A percentile compares a stretch with the other conserved stretches of the same genome.
Conservation (phyloP, 2,113 vertebrate genomes). For the Telmatochromis sp. region DNA sequence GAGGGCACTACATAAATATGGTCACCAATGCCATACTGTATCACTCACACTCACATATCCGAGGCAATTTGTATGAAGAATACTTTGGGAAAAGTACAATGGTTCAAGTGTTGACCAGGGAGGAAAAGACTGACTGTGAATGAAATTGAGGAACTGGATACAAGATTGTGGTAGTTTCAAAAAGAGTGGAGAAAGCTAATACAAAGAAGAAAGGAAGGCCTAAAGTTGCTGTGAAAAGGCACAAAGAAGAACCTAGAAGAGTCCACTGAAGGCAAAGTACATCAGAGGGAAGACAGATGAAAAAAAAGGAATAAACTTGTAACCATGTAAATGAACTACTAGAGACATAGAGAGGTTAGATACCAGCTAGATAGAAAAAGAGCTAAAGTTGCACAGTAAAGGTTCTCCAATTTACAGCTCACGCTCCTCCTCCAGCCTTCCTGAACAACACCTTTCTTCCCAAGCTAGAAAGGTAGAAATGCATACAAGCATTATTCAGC, state of each 20-base stretch:
- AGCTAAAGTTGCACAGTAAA: not conserved
- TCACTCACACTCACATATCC: not conserved
- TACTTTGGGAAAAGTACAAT: not conserved
- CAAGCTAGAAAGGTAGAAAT: not conserved
- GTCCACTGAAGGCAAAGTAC: not conserved
- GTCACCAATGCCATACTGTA: not conserved
- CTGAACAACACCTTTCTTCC: not conserved
- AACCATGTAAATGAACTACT: not conserved
- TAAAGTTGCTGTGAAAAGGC: not conserved
- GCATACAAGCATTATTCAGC: not conserved
- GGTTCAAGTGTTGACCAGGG: not conserved
- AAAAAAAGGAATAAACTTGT: not conserved
- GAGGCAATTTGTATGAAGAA: not conserved
- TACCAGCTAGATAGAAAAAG: not conserved
- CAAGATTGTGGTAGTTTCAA: not conserved
- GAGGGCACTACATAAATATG: rapidly evolving
- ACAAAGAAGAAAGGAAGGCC: not conserved
- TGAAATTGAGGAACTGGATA: not conserved
- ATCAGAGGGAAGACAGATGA: not conserved
- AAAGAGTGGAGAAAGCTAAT: not conserved
- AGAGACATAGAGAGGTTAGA: not conserved
- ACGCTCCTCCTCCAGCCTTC: not conserved
- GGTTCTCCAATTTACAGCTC: not conserved
- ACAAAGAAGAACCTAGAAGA: not conserved
- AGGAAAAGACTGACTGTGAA: not conserved